A percentile compares a stretch with the other conserved stretches of the same genome.
These are phyloP conservation scores for Xenotilapia caudafasciata DNA, from an alignment of 2,113 vertebrate genomes.

Conservation along the genomic window DNA sequence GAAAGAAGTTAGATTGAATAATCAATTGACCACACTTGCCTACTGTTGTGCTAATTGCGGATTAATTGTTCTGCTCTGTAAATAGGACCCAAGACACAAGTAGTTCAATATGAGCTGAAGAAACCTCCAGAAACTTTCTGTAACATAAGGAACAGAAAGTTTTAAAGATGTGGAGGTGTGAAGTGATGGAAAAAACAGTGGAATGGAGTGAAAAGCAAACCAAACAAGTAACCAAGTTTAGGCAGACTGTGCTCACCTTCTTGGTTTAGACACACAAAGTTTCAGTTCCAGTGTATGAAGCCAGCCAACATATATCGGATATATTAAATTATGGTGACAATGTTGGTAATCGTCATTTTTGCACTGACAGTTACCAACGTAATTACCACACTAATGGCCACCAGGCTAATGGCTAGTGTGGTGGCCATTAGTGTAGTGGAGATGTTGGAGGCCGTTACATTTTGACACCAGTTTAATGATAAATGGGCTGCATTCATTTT, in stretches of 20 bases:
- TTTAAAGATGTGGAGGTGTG: neutral
- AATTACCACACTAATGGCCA: neutral
- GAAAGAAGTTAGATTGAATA: neutral
- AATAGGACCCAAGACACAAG: neutral
- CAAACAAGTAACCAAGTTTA: neutral
- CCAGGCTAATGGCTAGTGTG: neutral
- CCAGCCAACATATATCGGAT: neutral
- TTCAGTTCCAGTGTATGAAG: neutral
- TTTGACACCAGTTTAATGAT: neutral
- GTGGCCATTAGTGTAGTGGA: neutral
- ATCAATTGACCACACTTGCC: neutral
- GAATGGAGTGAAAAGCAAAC: neutral
- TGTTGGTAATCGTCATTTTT: neutral
- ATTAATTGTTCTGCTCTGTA: constrained; percentile 33
- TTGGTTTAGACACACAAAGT: neutral
- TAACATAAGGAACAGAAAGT: neutral
- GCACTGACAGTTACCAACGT: neutral
- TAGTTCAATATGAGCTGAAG: neutral
- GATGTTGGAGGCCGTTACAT: neutral
- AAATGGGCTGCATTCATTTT: neutral
- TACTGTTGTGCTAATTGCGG: neutral
- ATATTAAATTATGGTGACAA: neutral
- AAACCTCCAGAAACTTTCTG: neutral
- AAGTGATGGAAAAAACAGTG: neutral
- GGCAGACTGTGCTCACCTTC: neutral